Evolutionary conservation across 1,140 invertebrate genomes (phyloP).

Genomic region (Drosophila auraria): DNA sequence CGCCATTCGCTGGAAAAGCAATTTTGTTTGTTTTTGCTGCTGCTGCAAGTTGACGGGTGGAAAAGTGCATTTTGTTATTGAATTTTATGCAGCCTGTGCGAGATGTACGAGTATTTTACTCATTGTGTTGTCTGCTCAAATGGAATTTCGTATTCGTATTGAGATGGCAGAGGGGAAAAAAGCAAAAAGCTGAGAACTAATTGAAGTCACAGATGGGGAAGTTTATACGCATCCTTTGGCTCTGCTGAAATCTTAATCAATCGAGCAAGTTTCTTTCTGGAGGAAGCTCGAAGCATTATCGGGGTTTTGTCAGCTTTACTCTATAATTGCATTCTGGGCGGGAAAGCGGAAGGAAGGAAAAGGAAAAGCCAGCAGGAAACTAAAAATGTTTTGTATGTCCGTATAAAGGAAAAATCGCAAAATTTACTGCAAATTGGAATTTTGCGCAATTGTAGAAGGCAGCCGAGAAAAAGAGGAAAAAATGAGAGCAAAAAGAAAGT

Average conservation of each 20-base stretch:
- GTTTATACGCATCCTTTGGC: conserved; percentile 9
- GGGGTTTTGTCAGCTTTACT: conserved; percentile 49
- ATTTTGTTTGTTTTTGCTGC: conserved; percentile 71
- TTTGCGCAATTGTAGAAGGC: conserved; percentile 84
- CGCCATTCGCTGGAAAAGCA: conserved; percentile 57
- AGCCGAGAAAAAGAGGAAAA: conserved; percentile 40
- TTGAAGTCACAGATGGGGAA: conserved; percentile 15
- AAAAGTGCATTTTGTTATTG: conserved; percentile 81
- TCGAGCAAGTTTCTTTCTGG: conserved; percentile 23
- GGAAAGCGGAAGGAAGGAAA: conserved; percentile 40
- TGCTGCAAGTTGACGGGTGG: conserved; percentile 44
- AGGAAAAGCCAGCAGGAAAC: conserved; percentile 78
- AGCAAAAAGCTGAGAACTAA: conserved; percentile 4
- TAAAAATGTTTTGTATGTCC: conserved; percentile 84
- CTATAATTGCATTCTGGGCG: conserved; percentile 35
- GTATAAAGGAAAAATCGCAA: conserved; percentile 85
- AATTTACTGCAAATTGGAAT: conserved; percentile 85
- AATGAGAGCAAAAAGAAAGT: conserved; percentile 43
- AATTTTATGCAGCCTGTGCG: conserved; percentile 58
- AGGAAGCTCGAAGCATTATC: conserved; percentile 25
- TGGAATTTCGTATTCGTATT: conserved; percentile 12
- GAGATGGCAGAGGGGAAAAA: not conserved
- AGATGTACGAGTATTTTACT: conserved; percentile 11
- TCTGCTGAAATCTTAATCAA: conserved; percentile 44
- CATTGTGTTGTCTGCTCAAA: not conserved